Conservation (phyloP, 1,140 invertebrate species). For the Pteromalus puparum region DNA sequence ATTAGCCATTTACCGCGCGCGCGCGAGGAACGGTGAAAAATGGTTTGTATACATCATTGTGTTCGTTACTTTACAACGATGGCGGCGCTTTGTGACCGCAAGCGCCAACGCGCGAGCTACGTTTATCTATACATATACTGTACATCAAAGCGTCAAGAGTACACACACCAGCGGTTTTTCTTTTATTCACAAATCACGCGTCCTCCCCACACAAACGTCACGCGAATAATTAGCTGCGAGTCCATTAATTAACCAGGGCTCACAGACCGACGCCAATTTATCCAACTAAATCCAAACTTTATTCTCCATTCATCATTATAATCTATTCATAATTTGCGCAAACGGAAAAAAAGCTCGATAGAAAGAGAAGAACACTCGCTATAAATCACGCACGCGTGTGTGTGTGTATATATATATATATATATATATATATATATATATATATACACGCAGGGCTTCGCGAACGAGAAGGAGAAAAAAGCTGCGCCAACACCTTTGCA, state of each 20-base stretch:
- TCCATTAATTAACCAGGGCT: conserved; percentile 17
- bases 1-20: not conserved
- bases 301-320: conserved; percentile 36
- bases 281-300: conserved; percentile 31
- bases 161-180: not conserved
- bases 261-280: conserved; percentile 11
- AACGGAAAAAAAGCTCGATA: conserved; percentile 17
- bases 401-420: no score
- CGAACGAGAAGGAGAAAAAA: not conserved
- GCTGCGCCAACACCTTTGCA: conserved; percentile 25
- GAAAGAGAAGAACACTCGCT: not conserved
- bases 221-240: conserved; percentile 30
- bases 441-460: not conserved
- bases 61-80: no score
- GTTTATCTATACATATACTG: not conserved
- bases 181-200: conserved; percentile 25
- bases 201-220: conserved; percentile 3
- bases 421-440: no score
- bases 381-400: conserved; percentile 12
- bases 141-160: not conserved
- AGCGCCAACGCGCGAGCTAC: not conserved
- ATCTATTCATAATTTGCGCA: conserved; percentile 41
- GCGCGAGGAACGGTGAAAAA: not conserved
- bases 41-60: conserved; percentile 17
- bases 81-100: not conserved